phyloP scores from a whole-genome alignment of 2,797 vertebrate species.

The Pteropus rufus region DNA sequence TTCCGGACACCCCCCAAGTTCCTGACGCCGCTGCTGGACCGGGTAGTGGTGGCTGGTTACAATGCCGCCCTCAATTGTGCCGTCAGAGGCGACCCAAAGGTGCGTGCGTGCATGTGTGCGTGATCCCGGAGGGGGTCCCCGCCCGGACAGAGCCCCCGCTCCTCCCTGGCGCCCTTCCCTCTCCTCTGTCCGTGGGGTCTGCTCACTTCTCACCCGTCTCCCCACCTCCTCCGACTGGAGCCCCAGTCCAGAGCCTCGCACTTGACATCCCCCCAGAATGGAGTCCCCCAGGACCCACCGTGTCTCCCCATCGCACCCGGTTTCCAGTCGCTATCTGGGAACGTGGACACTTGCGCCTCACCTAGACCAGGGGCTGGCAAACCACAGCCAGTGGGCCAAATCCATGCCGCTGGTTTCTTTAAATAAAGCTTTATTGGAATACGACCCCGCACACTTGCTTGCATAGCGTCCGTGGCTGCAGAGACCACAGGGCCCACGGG shows the following conservation, averaged over 20 bases:
- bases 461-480: background rate
- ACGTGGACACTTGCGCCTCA: background rate
- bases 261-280: background rate
- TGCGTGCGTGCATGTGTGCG: conserved; percentile 10
- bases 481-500: background rate
- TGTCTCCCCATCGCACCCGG: background rate
- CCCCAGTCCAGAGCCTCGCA: background rate
- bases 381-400: background rate
- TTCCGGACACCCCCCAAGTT: conserved; percentile 87
- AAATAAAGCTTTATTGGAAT: background rate
- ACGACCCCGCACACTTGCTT: background rate
- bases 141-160: background rate
- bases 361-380: background rate
- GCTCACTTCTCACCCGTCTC: background rate
- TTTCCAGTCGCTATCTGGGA: background rate
- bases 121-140: background rate
- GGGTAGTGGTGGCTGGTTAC: conserved; percentile 90
- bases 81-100: conserved; percentile 90
- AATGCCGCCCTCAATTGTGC: conserved; percentile 90
- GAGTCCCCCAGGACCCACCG: background rate
- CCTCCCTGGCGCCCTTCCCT: background rate
- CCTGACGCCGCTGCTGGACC: conserved; percentile 88
- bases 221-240: background rate
- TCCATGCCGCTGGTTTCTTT: background rate
- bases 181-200: background rate